Evolutionary conservation across 1,140 invertebrate species (phyloP), one percentile per base, ranked within the genome.

Genomic region (Diploscapter pachys): DNA sequence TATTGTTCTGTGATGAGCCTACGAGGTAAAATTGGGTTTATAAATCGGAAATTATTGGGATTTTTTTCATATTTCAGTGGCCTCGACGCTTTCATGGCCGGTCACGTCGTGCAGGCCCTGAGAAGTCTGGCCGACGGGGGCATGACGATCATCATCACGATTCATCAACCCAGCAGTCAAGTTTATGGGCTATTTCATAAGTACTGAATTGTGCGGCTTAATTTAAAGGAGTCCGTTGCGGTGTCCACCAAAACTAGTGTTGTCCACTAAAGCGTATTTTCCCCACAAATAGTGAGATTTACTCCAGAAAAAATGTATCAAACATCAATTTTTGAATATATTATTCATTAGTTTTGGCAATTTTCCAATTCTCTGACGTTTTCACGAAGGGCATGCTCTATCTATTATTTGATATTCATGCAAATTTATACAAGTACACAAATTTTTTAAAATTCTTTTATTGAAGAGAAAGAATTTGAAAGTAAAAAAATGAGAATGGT

Each of bases 1-100:
- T 99, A 55, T 90, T 98, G 89, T 94, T 98, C 84, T 98, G 95
- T 86, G 96, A 99, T 85, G 96, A 98, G 84, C 95, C 95, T 2
- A 98, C 96, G 31, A 31, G 31, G 31, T 31, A 31, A 31, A 31
- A 31, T 31, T 31, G 31, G 31, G 31, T 31, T 31, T 31, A 31
- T 31, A 31, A 31, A 31, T 31, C 31, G 31, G 1, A 31, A 31
- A 31, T 31, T 31, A 31, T 0, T 31, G 31, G 31, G 31, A 31
- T 31, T 0, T 31, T 31, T 31, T 31, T 31, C 31, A 31, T 31
- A 31, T 1, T 31, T 31, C 0, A 96, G 88, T 49, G 89, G 96
- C 89, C 86, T 97, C 61, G 95, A 98, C 86, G 93, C 94, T 0
- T 94, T 91, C 81, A 95, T 94, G 82, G 95, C 95, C 90, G 49